Conservation (phyloP, 2,797 vertebrate genomes). For the Caiman crocodilus region DNA sequence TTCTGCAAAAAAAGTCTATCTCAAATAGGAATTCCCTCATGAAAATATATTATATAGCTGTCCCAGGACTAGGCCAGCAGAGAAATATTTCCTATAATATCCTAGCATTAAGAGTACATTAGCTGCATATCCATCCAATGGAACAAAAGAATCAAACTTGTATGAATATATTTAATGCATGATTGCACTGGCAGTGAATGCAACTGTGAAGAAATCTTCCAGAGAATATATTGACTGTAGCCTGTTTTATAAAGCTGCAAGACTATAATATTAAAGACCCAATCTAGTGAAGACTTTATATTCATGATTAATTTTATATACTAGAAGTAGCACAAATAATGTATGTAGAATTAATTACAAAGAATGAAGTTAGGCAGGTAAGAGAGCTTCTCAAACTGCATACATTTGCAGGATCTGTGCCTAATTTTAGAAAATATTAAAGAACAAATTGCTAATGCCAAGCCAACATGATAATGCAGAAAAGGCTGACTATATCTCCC, state of each 20-base stretch:
- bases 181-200: background rate
- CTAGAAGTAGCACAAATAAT: background rate
- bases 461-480: background rate
- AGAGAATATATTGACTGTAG: background rate
- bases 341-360: background rate
- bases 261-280: background rate
- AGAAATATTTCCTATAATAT: fast-evolving
- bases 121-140: background rate
- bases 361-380: background rate
- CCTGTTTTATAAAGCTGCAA: background rate
- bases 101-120: background rate
- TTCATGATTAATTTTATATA: background rate
- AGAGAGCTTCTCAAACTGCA: background rate
- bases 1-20: background rate
- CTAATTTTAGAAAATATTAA: background rate
- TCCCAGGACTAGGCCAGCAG: fast-evolving
- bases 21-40: fast-evolving
- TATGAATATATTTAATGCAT: fast-evolving
- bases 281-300: background rate
- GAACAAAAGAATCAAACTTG: background rate
- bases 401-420: background rate
- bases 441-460: background rate
- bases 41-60: fast-evolving
- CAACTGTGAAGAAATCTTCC: background rate
- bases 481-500: background rate